Evolutionary conservation across 1,140 invertebrate genomes (phyloP).

Genomic region (Sarcophaga bullata): DNA sequence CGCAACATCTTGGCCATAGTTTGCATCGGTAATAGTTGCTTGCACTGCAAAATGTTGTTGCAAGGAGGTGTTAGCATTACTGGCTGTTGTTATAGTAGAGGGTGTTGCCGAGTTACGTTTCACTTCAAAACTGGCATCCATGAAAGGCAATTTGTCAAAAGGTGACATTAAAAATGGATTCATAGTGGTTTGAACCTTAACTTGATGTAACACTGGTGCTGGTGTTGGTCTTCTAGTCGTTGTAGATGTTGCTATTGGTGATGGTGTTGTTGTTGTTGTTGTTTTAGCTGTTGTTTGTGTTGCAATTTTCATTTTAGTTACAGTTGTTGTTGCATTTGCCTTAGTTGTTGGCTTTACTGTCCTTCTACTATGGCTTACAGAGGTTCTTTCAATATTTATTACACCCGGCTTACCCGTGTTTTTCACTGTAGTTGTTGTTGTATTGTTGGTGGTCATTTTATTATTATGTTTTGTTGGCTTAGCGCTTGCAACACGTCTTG

Average conservation of each 20-base stretch:
- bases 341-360: conserved; percentile 39
- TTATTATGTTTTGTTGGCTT: conserved; percentile 31
- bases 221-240: conserved; percentile 40
- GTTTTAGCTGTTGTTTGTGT: neutral
- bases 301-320: neutral
- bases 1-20: neutral
- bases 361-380: conserved; percentile 36
- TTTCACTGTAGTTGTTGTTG: conserved; percentile 37
- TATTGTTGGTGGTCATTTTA: neutral
- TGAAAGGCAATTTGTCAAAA: conserved; percentile 64
- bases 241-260: conserved; percentile 27
- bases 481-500: conserved; percentile 32
- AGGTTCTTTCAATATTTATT: conserved; percentile 33
- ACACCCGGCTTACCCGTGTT: conserved; percentile 47
- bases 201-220: conserved; percentile 15
- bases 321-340: neutral
- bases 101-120: conserved; percentile 50
- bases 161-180: conserved; percentile 62
- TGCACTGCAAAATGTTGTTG: neutral
- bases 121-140: conserved; percentile 63
- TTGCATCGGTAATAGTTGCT: neutral
- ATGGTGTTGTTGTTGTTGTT: conserved; percentile 38
- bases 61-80: neutral
- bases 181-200: conserved; percentile 45
- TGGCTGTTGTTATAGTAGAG: neutral